phyloP scores from a whole-genome alignment of 2,888 invertebrate species.

The Chirona hameri region DNA sequence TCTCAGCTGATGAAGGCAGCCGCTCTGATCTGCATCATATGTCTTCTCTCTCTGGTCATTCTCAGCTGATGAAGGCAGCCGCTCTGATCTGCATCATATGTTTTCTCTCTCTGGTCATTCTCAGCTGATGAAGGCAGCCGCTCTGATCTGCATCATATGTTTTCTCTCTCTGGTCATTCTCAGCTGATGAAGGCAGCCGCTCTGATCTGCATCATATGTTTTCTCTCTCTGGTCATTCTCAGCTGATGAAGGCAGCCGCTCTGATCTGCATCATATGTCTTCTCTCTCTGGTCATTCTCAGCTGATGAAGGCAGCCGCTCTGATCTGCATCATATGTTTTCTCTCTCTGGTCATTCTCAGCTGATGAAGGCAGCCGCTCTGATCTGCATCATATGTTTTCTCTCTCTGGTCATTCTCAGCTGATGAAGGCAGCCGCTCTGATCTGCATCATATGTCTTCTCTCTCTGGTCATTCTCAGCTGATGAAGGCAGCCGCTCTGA shows the following conservation, averaged over 20 bases:
- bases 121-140: conserved; percentile 34
- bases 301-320: conserved; percentile 35
- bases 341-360: conserved; percentile 49
- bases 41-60: conserved; percentile 50
- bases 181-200: conserved; percentile 35
- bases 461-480: conserved; percentile 48
- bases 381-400: conserved; percentile 45
- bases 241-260: conserved; percentile 35
- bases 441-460: conserved; percentile 46
- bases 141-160: conserved; percentile 43
- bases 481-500: conserved; percentile 33
- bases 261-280: conserved; percentile 43
- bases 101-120: conserved; percentile 52
- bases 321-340: conserved; percentile 45
- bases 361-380: conserved; percentile 34
- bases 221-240: conserved; percentile 51
- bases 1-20: conserved; percentile 45
- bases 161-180: conserved; percentile 51
- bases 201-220: conserved; percentile 43
- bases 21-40: conserved; percentile 40
- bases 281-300: conserved; percentile 50
- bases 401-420: conserved; percentile 49
- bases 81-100: conserved; percentile 41
- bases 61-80: conserved; percentile 42
- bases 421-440: conserved; percentile 34